These are phyloP conservation scores for Lasioglossum albipes DNA, from an alignment of 1,140 invertebrate species.

Conservation along the genomic window DNA sequence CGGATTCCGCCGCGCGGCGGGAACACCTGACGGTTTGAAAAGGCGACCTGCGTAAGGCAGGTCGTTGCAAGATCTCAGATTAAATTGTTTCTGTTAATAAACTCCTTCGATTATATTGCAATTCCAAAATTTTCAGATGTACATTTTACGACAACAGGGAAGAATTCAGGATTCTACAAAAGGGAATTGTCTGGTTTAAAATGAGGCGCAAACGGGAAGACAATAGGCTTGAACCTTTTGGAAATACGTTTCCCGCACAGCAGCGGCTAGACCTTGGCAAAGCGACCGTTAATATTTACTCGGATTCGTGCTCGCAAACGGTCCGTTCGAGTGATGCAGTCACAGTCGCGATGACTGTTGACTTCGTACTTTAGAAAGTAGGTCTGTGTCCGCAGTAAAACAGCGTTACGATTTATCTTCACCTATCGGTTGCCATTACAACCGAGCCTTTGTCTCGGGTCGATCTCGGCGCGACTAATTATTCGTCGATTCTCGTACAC, in stretches of 20 bases:
- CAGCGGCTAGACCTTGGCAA: slow-evolving; percentile 14
- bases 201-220: too few species aligned
- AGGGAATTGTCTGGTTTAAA: too few species aligned
- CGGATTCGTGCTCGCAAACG: slow-evolving; percentile 27
- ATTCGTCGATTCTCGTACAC: not conserved
- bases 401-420: not conserved
- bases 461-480: not conserved
- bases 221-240: slow-evolving; percentile 8
- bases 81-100: too few species aligned
- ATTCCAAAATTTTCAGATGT: too few species aligned
- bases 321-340: slow-evolving; percentile 17
- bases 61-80: too few species aligned
- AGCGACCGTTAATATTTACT: slow-evolving; percentile 38
- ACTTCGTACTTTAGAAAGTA: slow-evolving; percentile 25
- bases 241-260: not conserved
- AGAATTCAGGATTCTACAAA: too few species aligned
- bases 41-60: too few species aligned
- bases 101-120: too few species aligned
- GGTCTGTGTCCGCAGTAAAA: not conserved
- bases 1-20: too few species aligned
- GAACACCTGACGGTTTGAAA: too few species aligned
- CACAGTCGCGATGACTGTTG: slow-evolving; percentile 29
- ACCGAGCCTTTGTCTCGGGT: not conserved
- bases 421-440: not conserved
- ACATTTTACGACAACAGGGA: too few species aligned